These are phyloP conservation scores for Muntiacus reevesi DNA, from an alignment of 2,113 vertebrate species.

Conservation along the genomic window DNA sequence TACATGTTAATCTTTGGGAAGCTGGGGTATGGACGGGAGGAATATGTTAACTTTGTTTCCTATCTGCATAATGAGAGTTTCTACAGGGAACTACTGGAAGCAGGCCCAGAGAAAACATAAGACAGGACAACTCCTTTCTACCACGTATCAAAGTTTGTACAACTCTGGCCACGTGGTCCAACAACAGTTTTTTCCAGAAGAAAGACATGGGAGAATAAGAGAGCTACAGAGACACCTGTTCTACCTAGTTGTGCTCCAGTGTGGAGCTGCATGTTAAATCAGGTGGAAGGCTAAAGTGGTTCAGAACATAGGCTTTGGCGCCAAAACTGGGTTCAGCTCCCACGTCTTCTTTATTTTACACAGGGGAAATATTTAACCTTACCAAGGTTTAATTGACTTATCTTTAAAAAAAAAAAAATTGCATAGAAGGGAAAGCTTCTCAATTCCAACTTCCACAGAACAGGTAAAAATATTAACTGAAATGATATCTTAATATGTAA, in stretches of 20 bases:
- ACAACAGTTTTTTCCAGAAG: not conserved
- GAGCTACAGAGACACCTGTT: not conserved
- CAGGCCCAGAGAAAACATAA: not conserved
- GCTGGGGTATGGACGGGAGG: rapidly evolving
- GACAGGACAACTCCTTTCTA: not conserved
- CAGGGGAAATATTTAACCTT: not conserved
- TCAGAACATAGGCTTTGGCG: not conserved
- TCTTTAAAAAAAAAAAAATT: not conserved
- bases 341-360: not conserved
- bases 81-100: not conserved
- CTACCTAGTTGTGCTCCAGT: not conserved
- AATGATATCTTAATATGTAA: not conserved
- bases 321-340: not conserved
- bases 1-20: not conserved
- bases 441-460: not conserved
- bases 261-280: not conserved
- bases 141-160: not conserved
- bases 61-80: not conserved
- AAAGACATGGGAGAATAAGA: not conserved
- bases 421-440: not conserved
- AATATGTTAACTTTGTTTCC: not conserved
- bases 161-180: not conserved
- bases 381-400: not conserved
- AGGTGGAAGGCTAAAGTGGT: not conserved
- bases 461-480: not conserved